Evolutionary conservation across 1,140 invertebrate genomes (phyloP).

Genomic region (Drosophila parvula): DNA sequence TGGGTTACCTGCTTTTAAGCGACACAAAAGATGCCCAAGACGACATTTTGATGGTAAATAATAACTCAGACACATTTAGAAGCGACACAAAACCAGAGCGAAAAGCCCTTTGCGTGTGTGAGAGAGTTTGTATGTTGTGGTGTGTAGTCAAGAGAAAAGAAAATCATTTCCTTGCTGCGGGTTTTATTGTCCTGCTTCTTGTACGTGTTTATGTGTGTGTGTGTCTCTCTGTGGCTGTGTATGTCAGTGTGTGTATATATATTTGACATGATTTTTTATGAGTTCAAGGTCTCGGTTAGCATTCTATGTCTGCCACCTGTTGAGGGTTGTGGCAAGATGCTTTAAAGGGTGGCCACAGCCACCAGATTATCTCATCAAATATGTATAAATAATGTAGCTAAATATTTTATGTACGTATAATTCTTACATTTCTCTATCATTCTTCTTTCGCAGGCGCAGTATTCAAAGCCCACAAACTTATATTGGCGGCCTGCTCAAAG

Average conservation of each 20-base stretch:
- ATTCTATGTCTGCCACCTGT: conserved; percentile 66
- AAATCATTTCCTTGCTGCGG: conserved; percentile 77
- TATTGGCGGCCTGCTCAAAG: conserved; percentile 96
- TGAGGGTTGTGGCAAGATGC: conserved; percentile 44
- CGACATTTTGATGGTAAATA: conserved; percentile 75
- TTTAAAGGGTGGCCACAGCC: conserved; percentile 35
- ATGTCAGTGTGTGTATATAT: conserved; percentile 35
- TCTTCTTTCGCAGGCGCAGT: conserved; percentile 89
- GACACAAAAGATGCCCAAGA: conserved; percentile 52
- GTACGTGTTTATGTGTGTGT: conserved; percentile 44
- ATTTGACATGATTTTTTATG: conserved; percentile 80
- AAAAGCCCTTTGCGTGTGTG: conserved; percentile 23
- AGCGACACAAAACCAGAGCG: conserved; percentile 1
- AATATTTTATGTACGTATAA: not conserved
- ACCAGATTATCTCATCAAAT: not conserved
- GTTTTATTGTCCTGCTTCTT: conserved; percentile 64
- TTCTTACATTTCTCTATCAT: not conserved
- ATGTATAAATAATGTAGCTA: not conserved
- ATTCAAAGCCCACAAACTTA: conserved; percentile 95
- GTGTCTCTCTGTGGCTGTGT: conserved; percentile 16
- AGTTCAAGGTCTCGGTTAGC: conserved; percentile 78
- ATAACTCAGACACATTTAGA: conserved; percentile 57
- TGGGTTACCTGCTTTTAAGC: conserved; percentile 20
- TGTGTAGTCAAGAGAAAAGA: conserved; percentile 63
- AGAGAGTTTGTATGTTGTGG: conserved; percentile 35